These are phyloP conservation scores for Heliconius himera DNA, from an alignment of 1,140 invertebrate genomes.

Conservation along the genomic window DNA sequence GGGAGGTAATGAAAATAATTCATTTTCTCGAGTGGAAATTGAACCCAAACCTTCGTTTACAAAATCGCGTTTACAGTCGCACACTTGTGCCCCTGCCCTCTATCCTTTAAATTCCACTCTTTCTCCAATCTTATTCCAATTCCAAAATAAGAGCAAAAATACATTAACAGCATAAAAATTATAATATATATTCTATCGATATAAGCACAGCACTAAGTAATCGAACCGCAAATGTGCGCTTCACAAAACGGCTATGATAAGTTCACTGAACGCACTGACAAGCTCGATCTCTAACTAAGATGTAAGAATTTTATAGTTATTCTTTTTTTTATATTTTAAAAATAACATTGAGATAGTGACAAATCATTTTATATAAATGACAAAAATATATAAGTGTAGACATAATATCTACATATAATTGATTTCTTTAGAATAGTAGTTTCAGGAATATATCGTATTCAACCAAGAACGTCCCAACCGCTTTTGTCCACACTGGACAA, in stretches of 20 bases:
- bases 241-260: constrained; percentile 24
- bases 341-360: not conserved
- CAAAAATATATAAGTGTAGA: no score
- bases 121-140: not conserved
- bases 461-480: no score
- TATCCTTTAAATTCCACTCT: not conserved
- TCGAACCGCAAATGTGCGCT: constrained; percentile 37
- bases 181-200: not conserved
- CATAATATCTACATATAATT: no score
- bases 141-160: not conserved
- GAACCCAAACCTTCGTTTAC: no score
- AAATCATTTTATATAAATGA: not conserved
- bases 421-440: no score
- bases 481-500: no score
- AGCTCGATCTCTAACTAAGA: not conserved
- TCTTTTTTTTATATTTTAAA: not conserved
- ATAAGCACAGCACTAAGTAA: constrained; percentile 23
- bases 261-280: constrained; percentile 19
- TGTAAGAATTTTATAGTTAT: constrained; percentile 2
- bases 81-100: no score
- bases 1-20: no score
- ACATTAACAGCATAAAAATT: not conserved
- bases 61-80: no score
- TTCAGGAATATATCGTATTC: no score
- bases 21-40: no score